These are phyloP conservation scores for Rotaria macrura DNA, from an alignment of 2,888 invertebrate species.

Conservation along the genomic window DNA sequence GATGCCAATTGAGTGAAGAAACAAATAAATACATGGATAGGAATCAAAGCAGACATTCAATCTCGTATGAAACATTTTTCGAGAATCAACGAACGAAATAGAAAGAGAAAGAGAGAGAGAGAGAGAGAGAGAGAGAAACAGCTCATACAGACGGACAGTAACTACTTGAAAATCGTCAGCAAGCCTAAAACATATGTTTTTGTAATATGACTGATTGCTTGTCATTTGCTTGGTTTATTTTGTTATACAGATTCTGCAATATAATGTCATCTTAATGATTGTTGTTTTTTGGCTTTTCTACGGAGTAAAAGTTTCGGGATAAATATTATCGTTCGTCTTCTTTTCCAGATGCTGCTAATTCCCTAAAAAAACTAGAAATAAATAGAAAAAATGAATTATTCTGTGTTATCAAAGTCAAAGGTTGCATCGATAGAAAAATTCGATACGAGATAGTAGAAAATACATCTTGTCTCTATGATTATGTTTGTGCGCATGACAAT, in stretches of 20 bases:
- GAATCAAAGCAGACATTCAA: neutral
- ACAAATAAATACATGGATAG: neutral
- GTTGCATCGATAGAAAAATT: neutral
- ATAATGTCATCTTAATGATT: neutral
- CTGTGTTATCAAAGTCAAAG: neutral
- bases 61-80: neutral
- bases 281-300: neutral
- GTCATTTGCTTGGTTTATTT: neutral
- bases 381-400: no score
- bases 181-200: neutral
- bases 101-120: neutral
- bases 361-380: no score
- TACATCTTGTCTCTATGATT: neutral
- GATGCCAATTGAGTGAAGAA: neutral
- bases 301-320: neutral
- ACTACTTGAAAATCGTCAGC: neutral
- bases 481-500: neutral
- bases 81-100: neutral
- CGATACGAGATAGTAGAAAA: neutral
- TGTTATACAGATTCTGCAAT: neutral
- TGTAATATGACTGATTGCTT: neutral
- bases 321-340: neutral
- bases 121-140: neutral
- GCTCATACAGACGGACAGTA: neutral
- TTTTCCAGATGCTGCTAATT: no score